Conservation (phyloP, 2,888 invertebrate species). For the Calephelis perditalis region DNA sequence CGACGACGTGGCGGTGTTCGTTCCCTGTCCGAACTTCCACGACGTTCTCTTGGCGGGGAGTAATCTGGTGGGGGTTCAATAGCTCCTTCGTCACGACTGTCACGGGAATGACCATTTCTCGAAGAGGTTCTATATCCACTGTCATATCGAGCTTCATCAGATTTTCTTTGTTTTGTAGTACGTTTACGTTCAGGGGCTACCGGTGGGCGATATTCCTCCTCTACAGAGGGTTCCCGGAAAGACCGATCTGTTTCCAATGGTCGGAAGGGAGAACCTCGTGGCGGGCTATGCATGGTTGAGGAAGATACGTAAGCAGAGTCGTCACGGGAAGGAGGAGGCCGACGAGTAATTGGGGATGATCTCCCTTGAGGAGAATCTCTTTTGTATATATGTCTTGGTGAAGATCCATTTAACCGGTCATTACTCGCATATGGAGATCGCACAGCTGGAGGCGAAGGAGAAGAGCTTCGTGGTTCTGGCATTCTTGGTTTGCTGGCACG, state of each 20-base stretch:
- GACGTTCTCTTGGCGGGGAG: conserved; percentile 79
- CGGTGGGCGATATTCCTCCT: conserved; percentile 75
- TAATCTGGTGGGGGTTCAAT: conserved; percentile 85
- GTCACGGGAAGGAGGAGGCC: conserved; percentile 72
- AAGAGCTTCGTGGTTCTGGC: conserved; percentile 70
- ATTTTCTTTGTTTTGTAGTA: conserved; percentile 72
- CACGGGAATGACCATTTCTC: conserved; percentile 70
- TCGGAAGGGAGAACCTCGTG: conserved; percentile 70
- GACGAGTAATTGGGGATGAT: conserved; percentile 62
- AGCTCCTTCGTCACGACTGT: conserved; percentile 68
- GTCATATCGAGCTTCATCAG: conserved; percentile 74
- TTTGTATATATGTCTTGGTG: conserved; percentile 63
- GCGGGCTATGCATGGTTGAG: conserved; percentile 77
- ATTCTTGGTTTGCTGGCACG: conserved; percentile 72
- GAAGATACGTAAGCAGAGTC: conserved; percentile 78
- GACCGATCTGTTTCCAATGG: conserved; percentile 64
- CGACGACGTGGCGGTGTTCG: conserved; percentile 68
- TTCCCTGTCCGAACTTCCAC: conserved; percentile 62
- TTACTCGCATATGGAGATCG: conserved; percentile 63
- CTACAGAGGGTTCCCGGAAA: conserved; percentile 70
- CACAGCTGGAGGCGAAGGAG: conserved; percentile 63
- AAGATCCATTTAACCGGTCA: conserved; percentile 59
- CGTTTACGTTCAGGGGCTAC: conserved; percentile 83
- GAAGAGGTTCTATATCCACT: conserved; percentile 78
- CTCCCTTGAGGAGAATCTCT: conserved; percentile 65